Evolutionary conservation across 1,140 invertebrate genomes (phyloP), one percentile per base, ranked within the genome.

Genomic region (Neodiprion fabricii): DNA sequence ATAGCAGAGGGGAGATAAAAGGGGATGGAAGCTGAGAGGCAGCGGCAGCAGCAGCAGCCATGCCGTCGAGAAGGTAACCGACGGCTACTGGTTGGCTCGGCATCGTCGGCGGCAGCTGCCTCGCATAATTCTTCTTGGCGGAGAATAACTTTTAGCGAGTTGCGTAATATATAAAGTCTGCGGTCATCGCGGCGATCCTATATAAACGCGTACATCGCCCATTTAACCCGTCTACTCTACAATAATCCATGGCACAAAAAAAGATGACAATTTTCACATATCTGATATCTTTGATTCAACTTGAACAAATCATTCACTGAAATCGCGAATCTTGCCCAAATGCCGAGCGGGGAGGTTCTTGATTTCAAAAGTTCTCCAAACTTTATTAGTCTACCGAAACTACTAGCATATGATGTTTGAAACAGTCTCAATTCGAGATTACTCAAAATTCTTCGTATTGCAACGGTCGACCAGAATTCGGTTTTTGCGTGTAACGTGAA

Each of bases 71-170:
- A 14, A 14, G 12, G 61, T 1, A 65, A 65, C 1, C 1, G 3
- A 65, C 61, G 12, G 12, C 61, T 65, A 14, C 17, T 7, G 12
- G 12, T 65, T 17, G 28, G 28, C 28, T 40, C 2, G 28, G 28
- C 28, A 40, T 40, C 28, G 61, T 69, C 21, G 67, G 40, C 67
- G 70, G 83, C 85, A 86, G 84, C 85, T 86, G 85, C 78, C 80
- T 78, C 82, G 78, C 83, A 86, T 86, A 86, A 82, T 81, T 86
- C 85, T 86, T 80, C 71, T 75, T 9, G 53, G 71, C 75, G 79
- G 83, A 85, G 84, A 86, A 85, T 86, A 85, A 84, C 85, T 83
- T 78, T 78, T 74, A 79, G 71, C 66, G 75, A 40, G 28, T 84
- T 81, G 80, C 78, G 79, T 79, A 82, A 85, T 40, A 40, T 40